Conservation (phyloP, 2,113 vertebrate genomes). For the Patagioenas fasciata region DNA sequence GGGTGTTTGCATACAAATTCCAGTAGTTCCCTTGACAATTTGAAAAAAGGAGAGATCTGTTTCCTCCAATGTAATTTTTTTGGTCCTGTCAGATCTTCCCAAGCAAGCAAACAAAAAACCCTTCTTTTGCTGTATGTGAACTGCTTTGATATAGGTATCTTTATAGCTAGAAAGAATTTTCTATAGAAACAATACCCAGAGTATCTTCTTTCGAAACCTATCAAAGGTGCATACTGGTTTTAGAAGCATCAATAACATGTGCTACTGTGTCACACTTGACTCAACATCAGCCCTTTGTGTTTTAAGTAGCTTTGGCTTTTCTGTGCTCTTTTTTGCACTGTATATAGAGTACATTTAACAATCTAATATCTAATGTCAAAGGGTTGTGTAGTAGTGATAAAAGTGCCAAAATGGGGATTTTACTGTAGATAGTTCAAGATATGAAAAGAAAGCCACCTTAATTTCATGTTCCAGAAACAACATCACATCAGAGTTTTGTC, state of each 20-base stretch:
- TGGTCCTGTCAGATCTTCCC: neutral
- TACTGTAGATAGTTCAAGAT: neutral
- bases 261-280: neutral
- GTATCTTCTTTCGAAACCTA: neutral
- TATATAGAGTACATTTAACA: neutral
- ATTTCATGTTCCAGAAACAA: neutral
- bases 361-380: neutral
- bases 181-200: neutral
- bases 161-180: neutral
- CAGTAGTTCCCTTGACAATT: neutral
- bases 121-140: neutral
- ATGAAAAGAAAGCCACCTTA: neutral
- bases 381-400: neutral
- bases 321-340: neutral
- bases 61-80: neutral
- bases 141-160: neutral
- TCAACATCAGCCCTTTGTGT: neutral
- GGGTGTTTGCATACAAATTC: neutral
- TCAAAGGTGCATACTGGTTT: neutral
- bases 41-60: neutral
- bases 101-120: neutral
- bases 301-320: neutral
- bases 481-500: neutral
- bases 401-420: neutral
- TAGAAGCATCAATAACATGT: neutral